Percentiles rank a stretch among this genome's conserved stretches.
These are phyloP conservation scores for Drosophila trichaetosa DNA, from an alignment of 2,888 invertebrate species.

Conservation along the genomic window DNA sequence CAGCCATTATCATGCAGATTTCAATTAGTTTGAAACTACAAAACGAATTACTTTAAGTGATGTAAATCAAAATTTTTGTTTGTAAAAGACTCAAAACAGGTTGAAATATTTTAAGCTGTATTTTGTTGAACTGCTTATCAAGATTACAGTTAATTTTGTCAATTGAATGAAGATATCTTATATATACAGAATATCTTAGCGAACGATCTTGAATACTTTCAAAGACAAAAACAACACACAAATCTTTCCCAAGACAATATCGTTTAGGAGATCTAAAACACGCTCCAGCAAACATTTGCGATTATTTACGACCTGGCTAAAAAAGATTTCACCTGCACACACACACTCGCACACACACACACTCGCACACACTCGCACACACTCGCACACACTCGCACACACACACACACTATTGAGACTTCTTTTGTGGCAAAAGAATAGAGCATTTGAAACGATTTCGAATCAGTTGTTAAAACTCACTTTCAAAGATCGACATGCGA, in stretches of 20 bases:
- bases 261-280: slow-evolving; percentile 31
- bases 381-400: too few species aligned
- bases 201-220: slow-evolving; percentile 11
- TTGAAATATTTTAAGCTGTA: background rate
- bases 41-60: background rate
- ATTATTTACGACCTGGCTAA: slow-evolving; percentile 28
- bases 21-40: background rate
- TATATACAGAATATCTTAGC: slow-evolving; percentile 3
- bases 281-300: slow-evolving; percentile 16
- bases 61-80: background rate
- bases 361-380: background rate
- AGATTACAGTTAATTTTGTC: slow-evolving; percentile 7
- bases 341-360: background rate
- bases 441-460: background rate
- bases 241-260: slow-evolving; percentile 13
- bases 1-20: background rate
- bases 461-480: slow-evolving; percentile 65
- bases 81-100: background rate
- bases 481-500: slow-evolving; percentile 82
- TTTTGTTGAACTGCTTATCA: background rate
- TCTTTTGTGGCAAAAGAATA: slow-evolving; percentile 13
- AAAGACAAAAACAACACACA: slow-evolving; percentile 2
- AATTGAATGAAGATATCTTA: background rate
- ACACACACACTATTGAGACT: background rate
- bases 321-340: slow-evolving; percentile 41